Evolutionary conservation across 1,140 invertebrate genomes (phyloP).

Genomic region (Babylonia areolata): DNA sequence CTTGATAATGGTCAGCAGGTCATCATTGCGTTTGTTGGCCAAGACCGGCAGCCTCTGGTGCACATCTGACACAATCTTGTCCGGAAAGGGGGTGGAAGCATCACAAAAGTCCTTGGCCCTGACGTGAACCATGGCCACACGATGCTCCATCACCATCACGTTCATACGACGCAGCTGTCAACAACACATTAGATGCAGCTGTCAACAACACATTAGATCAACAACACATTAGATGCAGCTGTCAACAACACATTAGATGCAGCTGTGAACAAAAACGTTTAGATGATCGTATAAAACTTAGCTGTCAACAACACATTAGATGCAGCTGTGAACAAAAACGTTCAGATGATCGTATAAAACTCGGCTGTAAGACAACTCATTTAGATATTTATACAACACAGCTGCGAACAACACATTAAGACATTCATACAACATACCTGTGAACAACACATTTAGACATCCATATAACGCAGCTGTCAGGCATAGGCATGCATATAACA

Average conservation of each 20-base stretch:
- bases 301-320: too few species aligned
- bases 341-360: too few species aligned
- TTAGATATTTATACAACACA: too few species aligned
- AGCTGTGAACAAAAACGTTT: too few species aligned
- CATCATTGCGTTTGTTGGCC: constrained; percentile 72
- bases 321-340: too few species aligned
- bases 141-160: constrained; percentile 61
- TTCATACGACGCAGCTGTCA: constrained; percentile 68
- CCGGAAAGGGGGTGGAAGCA: constrained; percentile 67
- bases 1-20: constrained; percentile 73
- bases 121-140: constrained; percentile 69
- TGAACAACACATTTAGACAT: too few species aligned
- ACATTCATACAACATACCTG: too few species aligned
- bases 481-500: too few species aligned
- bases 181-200: background rate
- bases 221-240: background rate
- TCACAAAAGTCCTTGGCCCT: constrained; percentile 63
- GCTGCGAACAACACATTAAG: too few species aligned
- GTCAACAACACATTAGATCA: background rate
- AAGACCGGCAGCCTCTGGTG: constrained; percentile 68
- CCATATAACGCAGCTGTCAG: too few species aligned
- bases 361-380: too few species aligned
- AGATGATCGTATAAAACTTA: too few species aligned
- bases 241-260: background rate
- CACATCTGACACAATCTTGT: constrained; percentile 64